Conservation (phyloP, 2,113 vertebrate genomes). For the Carassius carassius region DNA sequence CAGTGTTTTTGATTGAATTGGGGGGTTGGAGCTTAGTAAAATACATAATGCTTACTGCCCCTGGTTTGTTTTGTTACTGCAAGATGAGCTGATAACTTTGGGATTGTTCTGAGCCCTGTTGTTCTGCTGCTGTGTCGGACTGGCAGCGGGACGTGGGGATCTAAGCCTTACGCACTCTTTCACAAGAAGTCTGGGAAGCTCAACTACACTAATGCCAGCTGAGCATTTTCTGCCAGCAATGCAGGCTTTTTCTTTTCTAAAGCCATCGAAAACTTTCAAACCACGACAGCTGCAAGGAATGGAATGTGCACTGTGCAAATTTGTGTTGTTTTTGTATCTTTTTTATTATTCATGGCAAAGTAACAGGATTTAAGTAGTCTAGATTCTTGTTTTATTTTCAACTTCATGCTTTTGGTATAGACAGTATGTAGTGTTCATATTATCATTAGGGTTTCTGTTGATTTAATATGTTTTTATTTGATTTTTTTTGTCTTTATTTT, state of each 20-base stretch:
- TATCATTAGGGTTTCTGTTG: constrained; percentile 48
- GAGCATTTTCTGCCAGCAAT: constrained; percentile 35
- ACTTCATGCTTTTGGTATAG: background rate
- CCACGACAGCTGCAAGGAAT: background rate
- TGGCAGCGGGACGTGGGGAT: background rate
- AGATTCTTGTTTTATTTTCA: background rate
- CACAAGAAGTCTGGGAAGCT: constrained; percentile 34
- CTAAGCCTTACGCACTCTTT: constrained; percentile 8
- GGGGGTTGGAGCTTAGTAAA: constrained; percentile 15
- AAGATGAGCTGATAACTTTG: constrained; percentile 22
- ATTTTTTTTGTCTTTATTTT: constrained; percentile 72
- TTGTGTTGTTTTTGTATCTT: background rate
- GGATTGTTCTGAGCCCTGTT: constrained; percentile 20
- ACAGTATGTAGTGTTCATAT: background rate
- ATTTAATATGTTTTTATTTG: constrained; percentile 60
- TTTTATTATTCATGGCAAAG: background rate
- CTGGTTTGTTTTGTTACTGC: constrained; percentile 30
- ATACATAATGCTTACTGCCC: background rate
- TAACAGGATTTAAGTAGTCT: background rate
- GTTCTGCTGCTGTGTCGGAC: constrained; percentile 27
- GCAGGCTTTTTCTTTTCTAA: constrained; percentile 13
- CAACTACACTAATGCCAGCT: constrained; percentile 21
- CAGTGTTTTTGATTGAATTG: constrained; percentile 3
- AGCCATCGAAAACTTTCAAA: constrained; percentile 11
- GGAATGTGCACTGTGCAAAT: background rate